Base-by-base conservation (phyloP, 1,140 invertebrate genomes). In the Drosophila lacteicornis region DNA sequence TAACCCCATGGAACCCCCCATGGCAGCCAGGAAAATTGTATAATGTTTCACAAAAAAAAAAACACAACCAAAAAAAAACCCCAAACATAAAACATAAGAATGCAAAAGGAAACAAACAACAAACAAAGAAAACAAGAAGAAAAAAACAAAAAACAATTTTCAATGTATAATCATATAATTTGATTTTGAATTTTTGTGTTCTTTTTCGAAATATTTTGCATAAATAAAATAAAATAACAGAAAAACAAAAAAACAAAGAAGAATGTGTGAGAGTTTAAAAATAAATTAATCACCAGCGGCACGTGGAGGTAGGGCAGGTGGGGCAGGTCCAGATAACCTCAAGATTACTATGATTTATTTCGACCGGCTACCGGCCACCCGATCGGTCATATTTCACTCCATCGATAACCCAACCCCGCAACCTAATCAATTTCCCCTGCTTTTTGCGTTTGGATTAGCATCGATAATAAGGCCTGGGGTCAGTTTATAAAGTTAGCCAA, bases 141-240 rank as follows among this genome's bases (percentile, higher is more conserved):
- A 57, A 55, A 50, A 61, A 57, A 69, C 11, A 19, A 43, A 63
- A 63, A 77, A 90, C 78, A 75, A 90, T 85, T 88, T 90, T 88
- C 81, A 90, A 90, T 88, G 85, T 90, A 85, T 90, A 90, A 90
- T 91, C 85, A 90, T 88, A 87, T 90, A 71, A 90, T 90, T 90
- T 90, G 60, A 81, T 84, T 90, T 82, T 79, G 43, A 90, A 86
- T 91, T 88, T 85, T 91, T 92, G 73, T 91, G 91, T 92, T 91
- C 69, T 90, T 91, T 91, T 92, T 92, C 86, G 86, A 92, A 92
- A 92, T 92, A 91, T 92, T 92, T 92, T 91, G 91, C 91, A 91
- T 91, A 92, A 92, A 92, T 92, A 92, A 91, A 90, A 85, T 84
- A 91, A 92, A 91, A 91, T 90, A 86, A 91, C 80, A 91, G 82